A percentile compares a stretch with the other conserved stretches of the same genome.
phyloP scores from a whole-genome alignment of 2,797 vertebrate genomes.

The Pseudochromis fuscus region DNA sequence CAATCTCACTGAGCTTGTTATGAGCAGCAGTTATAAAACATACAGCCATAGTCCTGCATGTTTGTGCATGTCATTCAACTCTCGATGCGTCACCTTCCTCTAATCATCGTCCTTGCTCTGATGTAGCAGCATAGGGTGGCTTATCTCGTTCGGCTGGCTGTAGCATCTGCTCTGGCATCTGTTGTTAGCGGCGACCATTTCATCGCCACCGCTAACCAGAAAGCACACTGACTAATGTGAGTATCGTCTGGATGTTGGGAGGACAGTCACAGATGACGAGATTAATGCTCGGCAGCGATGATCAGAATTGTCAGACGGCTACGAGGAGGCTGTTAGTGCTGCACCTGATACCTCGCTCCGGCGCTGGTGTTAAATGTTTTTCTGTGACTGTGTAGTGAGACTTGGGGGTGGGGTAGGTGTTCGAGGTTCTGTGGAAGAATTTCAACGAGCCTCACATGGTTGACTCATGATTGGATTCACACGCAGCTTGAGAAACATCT shows the following conservation, averaged over 20 bases:
- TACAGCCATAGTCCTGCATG: slow-evolving; percentile 4
- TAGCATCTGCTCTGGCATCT: slow-evolving; percentile 75
- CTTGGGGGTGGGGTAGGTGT: slow-evolving; percentile 12
- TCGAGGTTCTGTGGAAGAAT: slow-evolving; percentile 24
- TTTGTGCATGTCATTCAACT: slow-evolving; percentile 11
- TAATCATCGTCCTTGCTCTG: slow-evolving; percentile 18
- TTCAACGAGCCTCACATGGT: slow-evolving; percentile 35
- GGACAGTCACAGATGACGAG: slow-evolving; percentile 54
- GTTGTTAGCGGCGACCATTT: slow-evolving; percentile 49
- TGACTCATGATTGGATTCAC: slow-evolving; percentile 58
- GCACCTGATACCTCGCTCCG: slow-evolving; percentile 43
- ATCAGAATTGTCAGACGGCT: slow-evolving; percentile 44
- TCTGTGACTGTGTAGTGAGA: slow-evolving; percentile 17
- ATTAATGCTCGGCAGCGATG: slow-evolving; percentile 55
- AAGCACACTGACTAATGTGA: slow-evolving; percentile 63
- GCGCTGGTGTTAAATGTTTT: slow-evolving; percentile 15
- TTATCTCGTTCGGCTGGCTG: slow-evolving; percentile 33
- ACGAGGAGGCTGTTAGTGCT: slow-evolving; percentile 21
- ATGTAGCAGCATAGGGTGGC: slow-evolving; percentile 39
- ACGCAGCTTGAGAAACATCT: slow-evolving; percentile 54
- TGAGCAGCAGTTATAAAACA: slow-evolving; percentile 9
- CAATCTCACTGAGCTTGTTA: neutral
- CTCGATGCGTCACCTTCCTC: slow-evolving; percentile 23
- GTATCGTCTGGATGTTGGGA: slow-evolving; percentile 54
- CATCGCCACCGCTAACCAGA: slow-evolving; percentile 45